Percentiles rank a stretch among this genome's conserved stretches.
phyloP scores from a whole-genome alignment of 1,140 invertebrate genomes.

The Hermatobates lingyangjiaoensis region DNA sequence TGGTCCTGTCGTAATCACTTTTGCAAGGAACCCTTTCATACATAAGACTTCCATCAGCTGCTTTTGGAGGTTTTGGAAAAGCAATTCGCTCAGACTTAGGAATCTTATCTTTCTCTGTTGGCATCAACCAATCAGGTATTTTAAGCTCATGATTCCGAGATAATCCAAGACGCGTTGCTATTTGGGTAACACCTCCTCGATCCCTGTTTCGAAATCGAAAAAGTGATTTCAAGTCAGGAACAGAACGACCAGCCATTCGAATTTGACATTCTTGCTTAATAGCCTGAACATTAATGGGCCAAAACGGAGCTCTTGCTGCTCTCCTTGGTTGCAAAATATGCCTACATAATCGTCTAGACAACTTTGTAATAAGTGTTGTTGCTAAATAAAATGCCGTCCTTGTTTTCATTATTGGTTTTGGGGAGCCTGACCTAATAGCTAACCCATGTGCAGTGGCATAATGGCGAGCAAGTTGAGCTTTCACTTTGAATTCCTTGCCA shows the following conservation, averaged over 20 bases:
- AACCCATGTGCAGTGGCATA: slow-evolving; percentile 77
- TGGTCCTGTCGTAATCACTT: slow-evolving; percentile 44
- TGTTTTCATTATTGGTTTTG: slow-evolving; percentile 88
- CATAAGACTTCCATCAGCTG: slow-evolving; percentile 60
- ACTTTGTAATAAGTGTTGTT: slow-evolving; percentile 68
- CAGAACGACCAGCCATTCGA: slow-evolving; percentile 37
- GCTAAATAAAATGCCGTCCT: slow-evolving; percentile 86
- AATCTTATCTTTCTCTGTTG: slow-evolving; percentile 57
- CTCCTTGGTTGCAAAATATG: slow-evolving; percentile 66
- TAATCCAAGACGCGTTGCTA: slow-evolving; percentile 53
- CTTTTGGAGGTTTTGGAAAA: slow-evolving; percentile 75
- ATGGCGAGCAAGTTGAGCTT: slow-evolving; percentile 78
- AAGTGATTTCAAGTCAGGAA: slow-evolving; percentile 36
- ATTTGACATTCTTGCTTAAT: slow-evolving; percentile 66
- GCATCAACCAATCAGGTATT: slow-evolving; percentile 58
- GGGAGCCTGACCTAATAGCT: slow-evolving; percentile 45
- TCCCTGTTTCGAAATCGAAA: slow-evolving; percentile 31
- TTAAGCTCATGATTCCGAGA: slow-evolving; percentile 32
- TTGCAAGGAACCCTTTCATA: slow-evolving; percentile 69
- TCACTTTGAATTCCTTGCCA: slow-evolving; percentile 85
- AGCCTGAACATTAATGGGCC: slow-evolving; percentile 60
- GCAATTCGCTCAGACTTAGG: slow-evolving; percentile 59
- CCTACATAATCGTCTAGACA: slow-evolving; percentile 66
- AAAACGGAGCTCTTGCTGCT: slow-evolving; percentile 70
- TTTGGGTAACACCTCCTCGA: slow-evolving; percentile 50